Base-by-base conservation (phyloP, 1,140 invertebrate genomes). In the Hycleus cichorii region DNA sequence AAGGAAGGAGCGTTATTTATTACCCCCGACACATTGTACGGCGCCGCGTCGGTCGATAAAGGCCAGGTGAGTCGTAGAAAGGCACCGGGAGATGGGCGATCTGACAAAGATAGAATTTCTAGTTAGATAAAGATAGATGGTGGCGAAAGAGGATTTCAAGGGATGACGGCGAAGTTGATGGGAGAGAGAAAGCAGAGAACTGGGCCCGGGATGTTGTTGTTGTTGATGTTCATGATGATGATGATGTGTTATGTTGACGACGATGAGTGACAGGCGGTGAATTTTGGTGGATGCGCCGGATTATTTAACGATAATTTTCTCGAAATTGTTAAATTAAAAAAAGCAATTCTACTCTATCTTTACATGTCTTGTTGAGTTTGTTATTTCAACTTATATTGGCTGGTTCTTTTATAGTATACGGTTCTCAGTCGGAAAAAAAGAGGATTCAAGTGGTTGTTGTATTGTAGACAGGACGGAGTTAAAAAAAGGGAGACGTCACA, bases 41-140 rank as follows among this genome's bases (percentile, higher is more conserved):
- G 5, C 3, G 40, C 10, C 43, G 56, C 39, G 60, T 49, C 57
- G 60, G 59, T 61, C 59, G 59, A 61, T 58, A 62, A 49, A 62
- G 60, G 57, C 59, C 59, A 61, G 59, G 59, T 61, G 59, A 61
- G 59, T 61, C 59, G 59, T 53, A 61, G 54, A 61, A 58, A 57
- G 56, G 59, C 55, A 47, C 55, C 49, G 49, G 49, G 55, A 50
- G 47, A 58, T 50, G 53, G 53, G 51, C 10, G 11, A 26, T 42
- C 52, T 54, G 32, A 46, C 51, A 54, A 18, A 18, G 18, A 18
- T 18, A 18, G 18, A 18, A 18, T 18, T 18, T 18, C 18, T 4
- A 5, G 32, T 32, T 32, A 32, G 32, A 32, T 32, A 32, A 7
- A 32, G 32, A 32, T 32, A 32, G 32, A 32, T 32, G 32, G 32